Evolutionary conservation across 2,888 invertebrate species (phyloP).

Genomic region (Sphaerophoria taeniata): DNA sequence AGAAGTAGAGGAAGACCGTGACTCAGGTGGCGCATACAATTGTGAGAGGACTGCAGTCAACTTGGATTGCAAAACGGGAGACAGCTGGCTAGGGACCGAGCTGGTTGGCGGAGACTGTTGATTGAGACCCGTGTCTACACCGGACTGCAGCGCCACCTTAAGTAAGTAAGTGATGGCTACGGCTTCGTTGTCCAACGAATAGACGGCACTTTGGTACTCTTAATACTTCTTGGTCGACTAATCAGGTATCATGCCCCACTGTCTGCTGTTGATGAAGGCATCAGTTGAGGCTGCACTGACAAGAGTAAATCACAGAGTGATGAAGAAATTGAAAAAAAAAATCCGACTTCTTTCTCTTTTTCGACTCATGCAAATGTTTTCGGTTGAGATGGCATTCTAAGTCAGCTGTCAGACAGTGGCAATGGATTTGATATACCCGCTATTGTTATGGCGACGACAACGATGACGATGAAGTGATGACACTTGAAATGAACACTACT

Average conservation of each 20-base stretch:
- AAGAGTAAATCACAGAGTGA: slow-evolving; percentile 68
- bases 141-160: too few relatives aligned
- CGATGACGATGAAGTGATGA: slow-evolving; percentile 71
- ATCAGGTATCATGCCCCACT: not conserved
- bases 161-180: too few relatives aligned
- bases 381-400: slow-evolving; percentile 48
- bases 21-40: too few relatives aligned
- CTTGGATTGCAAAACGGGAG: too few relatives aligned
- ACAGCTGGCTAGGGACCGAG: too few relatives aligned
- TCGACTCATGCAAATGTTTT: slow-evolving; percentile 39
- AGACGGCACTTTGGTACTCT: too few relatives aligned
- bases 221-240: not conserved
- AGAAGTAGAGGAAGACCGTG: too few relatives aligned
- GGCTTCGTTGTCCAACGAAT: too few relatives aligned
- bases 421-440: slow-evolving; percentile 40
- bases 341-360: slow-evolving; percentile 30
- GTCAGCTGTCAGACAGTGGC: slow-evolving; percentile 73
- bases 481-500: slow-evolving; percentile 61
- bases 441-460: slow-evolving; percentile 63
- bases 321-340: slow-evolving; percentile 47
- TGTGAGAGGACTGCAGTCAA: too few relatives aligned
- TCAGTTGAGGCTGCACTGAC: not conserved
- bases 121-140: too few relatives aligned
- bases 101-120: too few relatives aligned
- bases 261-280: not conserved